Conservation (phyloP, 1,140 invertebrate species). For the Drosophila sp. region DNA sequence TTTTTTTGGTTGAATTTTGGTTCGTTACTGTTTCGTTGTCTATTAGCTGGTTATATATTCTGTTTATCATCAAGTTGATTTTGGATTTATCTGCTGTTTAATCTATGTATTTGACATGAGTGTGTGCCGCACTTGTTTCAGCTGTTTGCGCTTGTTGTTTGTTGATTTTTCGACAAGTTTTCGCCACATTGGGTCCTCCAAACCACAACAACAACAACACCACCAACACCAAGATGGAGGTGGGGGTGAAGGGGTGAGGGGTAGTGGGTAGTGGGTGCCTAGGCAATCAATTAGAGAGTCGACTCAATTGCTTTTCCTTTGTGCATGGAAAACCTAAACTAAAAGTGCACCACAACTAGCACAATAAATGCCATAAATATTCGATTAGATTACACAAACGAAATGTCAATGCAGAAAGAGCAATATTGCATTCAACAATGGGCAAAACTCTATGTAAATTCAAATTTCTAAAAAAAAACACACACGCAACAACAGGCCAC, state of each 20-base stretch:
- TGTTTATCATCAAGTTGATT: slow-evolving; percentile 70
- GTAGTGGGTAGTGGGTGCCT: neutral
- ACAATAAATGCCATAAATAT: slow-evolving; percentile 71
- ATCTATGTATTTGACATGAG: slow-evolving; percentile 75
- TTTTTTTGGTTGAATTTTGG: no score
- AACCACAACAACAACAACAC: neutral
- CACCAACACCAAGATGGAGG: no score
- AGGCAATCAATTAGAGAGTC: slow-evolving; percentile 12
- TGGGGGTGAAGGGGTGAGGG: neutral
- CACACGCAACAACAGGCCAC: no score
- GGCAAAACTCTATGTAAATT: slow-evolving; percentile 28
- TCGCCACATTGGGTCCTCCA: slow-evolving; percentile 21
- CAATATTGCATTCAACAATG: slow-evolving; percentile 61
- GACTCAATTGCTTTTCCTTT: slow-evolving; percentile 26
- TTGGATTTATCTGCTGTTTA: slow-evolving; percentile 78
- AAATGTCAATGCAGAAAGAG: slow-evolving; percentile 43
- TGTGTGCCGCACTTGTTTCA: slow-evolving; percentile 69
- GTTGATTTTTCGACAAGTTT: slow-evolving; percentile 63
- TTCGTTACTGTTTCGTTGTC: slow-evolving; percentile 44
- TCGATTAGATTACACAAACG: slow-evolving; percentile 79
- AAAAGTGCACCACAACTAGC: slow-evolving; percentile 6
- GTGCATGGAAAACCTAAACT: slow-evolving; percentile 19
- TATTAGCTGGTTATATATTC: slow-evolving; percentile 61
- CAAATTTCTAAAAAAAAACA: slow-evolving; percentile 42
- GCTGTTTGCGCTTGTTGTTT: slow-evolving; percentile 60